Evolutionary conservation across 2,113 vertebrate species (phyloP), one percentile per base, ranked within the genome.

Genomic region (Synodontis membranacea): DNA sequence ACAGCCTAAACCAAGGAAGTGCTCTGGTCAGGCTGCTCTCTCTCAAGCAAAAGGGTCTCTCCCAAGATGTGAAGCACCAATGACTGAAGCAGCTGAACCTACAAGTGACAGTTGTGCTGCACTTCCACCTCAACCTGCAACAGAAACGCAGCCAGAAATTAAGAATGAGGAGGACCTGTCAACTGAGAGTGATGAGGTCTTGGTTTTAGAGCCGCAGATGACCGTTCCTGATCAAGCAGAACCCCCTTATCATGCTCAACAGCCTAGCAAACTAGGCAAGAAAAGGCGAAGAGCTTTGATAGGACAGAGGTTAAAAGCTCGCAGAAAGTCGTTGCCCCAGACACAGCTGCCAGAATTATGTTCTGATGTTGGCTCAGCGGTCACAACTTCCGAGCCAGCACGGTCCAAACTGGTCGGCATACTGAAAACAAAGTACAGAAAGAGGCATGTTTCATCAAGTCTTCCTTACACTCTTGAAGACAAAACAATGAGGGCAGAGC

Each of bases 371-470:
- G 66, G 86, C 7, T n/a, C 70, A 39, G 56, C 87, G 12, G 19
- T 84, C 46, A 85, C 82, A 23, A 80, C 81, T n/a, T 86, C 79
- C 17, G 72, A 91, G 31, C 79, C 70, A 11, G 19, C 34, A 15
- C 88, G 88, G 52, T 31, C 92, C 23, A 94, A 91, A 86, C 90
- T 93, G 58, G 84, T 93, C 75, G 94, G 93, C 52, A 85, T 95
- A n/a, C 92, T 94, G 52, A 94, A 94, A 91, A 90, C 90, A 0
- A 95, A 93, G 72, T 94, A 92, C 86, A 93, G 89, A 84, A 93
- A 92, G 83, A 93, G 88, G 44, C 89, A 83, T 15, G 52, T 89
- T 79, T 56, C 82, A 60, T 84, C 90, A 21, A 87, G 91, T 60
- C 89, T 94, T 90, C 39, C 86, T 64, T 88, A 90, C 15, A 87